phyloP scores from a whole-genome alignment of 2,797 vertebrate genomes.

The Acanthornis magna region DNA sequence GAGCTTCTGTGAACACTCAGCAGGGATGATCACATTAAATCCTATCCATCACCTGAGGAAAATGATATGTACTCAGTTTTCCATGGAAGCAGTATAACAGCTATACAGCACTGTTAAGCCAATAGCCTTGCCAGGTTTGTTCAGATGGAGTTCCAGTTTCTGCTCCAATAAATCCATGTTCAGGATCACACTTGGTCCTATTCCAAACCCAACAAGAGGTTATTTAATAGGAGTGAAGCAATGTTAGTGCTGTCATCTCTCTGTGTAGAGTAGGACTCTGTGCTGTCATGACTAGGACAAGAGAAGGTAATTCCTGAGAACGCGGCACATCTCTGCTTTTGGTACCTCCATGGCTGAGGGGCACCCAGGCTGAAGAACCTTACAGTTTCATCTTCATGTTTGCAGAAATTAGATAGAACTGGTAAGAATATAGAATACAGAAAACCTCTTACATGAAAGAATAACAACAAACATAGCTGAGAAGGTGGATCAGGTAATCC shows the following conservation, averaged over 20 bases:
- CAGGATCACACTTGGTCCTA: neutral
- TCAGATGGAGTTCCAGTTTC: neutral
- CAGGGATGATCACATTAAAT: neutral
- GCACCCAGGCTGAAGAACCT: neutral
- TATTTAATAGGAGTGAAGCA: neutral
- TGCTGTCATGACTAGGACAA: fast-evolving
- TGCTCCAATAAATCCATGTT: neutral
- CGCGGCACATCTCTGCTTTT: neutral
- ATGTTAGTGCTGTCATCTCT: neutral
- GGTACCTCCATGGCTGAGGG: neutral
- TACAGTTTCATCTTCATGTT: neutral
- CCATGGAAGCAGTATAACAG: neutral
- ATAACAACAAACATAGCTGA: neutral
- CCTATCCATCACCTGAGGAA: neutral
- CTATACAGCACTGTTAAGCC: neutral
- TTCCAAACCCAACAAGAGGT: neutral
- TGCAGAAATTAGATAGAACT: neutral
- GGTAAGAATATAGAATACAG: neutral
- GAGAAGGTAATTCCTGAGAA: neutral
- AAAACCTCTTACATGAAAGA: neutral
- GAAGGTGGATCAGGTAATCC: neutral
- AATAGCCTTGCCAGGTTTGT: neutral
- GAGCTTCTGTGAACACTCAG: neutral
- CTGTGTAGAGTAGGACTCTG: neutral
- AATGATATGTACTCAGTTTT: neutral